Evolutionary conservation across 2,888 invertebrate genomes (phyloP), one percentile per base, ranked within the genome.

Genomic region (Allacma fusca): DNA sequence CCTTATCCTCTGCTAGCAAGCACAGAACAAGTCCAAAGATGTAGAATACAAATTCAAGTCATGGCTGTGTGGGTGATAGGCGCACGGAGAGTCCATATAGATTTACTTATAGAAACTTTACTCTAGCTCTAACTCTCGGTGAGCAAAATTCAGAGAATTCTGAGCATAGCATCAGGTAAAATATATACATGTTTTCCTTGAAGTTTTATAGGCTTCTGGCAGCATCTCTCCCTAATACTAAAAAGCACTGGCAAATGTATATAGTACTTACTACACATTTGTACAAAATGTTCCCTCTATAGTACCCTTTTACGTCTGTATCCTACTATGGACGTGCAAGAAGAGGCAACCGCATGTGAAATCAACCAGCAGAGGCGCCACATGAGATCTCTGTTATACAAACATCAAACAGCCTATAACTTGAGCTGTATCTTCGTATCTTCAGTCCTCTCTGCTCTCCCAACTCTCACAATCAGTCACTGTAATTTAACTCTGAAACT

Each of bases 111-210:
- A 34, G 34, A 34, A n/a, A 34, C 34, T 34, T 34, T 9, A 12
- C 50, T 50, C 19, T 50, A 50, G 2, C 16, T 19, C 50, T 50
- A n/a, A n/a, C 50, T 50, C 50, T 50, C 50, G 19, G 50, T 50
- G 50, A 50, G 50, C 50, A 50, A 50, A 50, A 50, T 50, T 50
- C 50, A 50, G 50, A 50, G 50, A 50, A 50, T 50, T 50, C 50
- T 50, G 50, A 50, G 50, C 50, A 50, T 50, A 50, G 50, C 50
- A 50, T 5, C 16, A n/a, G 50, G 50, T 19, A n/a, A 50, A 16
- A 12, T 13, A 50, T 50, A 50, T 50, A 50, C 50, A 16, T 19
- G 50, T 50, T 50, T 50, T 50, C 50, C 50, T 50, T 50, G 50
- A n/a, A n/a, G n/a, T 50, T 50, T 40, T 19, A 50, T n/a, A 13